A percentile compares a stretch with the other conserved stretches of the same genome.
phyloP scores from a whole-genome alignment of 2,113 vertebrate species.

The western clawed frog (Xenopus tropicalis) region DNA sequence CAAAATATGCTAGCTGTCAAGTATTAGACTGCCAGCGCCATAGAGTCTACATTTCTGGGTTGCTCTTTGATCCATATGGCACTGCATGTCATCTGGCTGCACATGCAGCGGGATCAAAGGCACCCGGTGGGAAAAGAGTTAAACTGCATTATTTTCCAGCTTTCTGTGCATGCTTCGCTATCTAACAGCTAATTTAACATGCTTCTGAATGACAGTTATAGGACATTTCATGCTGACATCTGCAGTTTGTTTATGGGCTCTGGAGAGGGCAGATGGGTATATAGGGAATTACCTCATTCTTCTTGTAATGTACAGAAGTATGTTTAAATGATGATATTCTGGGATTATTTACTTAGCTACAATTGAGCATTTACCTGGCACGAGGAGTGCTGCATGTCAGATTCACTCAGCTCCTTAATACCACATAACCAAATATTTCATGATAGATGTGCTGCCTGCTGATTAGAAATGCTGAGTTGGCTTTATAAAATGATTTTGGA shows the following conservation, averaged over 20 bases:
- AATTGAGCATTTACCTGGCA: not conserved
- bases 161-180: constrained; percentile 12
- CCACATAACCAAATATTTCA: too few species aligned
- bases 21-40: too few species aligned
- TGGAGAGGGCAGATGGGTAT: constrained; percentile 9
- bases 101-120: too few species aligned
- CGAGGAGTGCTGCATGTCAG: not conserved
- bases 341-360: constrained; percentile 7
- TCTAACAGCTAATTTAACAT: constrained; percentile 38
- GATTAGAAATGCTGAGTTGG: not conserved
- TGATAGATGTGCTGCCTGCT: not conserved
- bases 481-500: not conserved
- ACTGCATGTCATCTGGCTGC: too few species aligned
- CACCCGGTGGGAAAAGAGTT: too few species aligned
- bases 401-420: not conserved
- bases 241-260: constrained; percentile 9
- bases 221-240: constrained; percentile 24
- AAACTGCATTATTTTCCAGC: constrained; percentile 20
- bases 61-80: too few species aligned
- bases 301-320: constrained; percentile 4
- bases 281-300: constrained; percentile 25
- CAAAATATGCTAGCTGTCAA: too few species aligned
- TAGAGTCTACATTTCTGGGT: too few species aligned
- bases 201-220: constrained; percentile 19
- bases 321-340: constrained; percentile 20